phyloP scores from a whole-genome alignment of 2,797 vertebrate species.

The Cossypha niveicapilla region DNA sequence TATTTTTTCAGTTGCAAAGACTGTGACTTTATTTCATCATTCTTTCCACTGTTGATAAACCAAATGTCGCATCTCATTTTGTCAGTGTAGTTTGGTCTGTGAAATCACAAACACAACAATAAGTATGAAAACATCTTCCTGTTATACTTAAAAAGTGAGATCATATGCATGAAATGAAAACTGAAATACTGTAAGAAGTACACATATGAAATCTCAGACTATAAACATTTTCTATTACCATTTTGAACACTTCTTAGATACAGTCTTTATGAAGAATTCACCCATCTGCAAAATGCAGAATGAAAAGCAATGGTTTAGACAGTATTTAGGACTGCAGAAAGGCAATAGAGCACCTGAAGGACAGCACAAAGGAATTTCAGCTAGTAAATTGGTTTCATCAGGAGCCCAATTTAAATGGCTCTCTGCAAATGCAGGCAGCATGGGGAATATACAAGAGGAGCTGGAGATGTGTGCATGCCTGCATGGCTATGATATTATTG shows the following conservation, averaged over 20 bases:
- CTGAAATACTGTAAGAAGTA: not conserved
- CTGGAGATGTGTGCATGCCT: not conserved
- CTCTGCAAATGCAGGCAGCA: not conserved
- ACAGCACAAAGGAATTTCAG: not conserved
- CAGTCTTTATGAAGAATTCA: not conserved
- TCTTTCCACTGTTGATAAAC: not conserved
- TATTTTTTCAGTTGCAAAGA: not conserved
- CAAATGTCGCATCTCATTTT: not conserved
- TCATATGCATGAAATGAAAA: not conserved
- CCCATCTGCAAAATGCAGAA: not conserved
- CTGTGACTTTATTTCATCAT: not conserved
- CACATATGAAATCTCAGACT: not conserved
- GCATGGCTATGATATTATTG: not conserved
- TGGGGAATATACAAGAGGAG: not conserved
- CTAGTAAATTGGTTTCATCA: not conserved
- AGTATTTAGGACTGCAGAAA: not conserved
- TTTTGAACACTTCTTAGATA: not conserved
- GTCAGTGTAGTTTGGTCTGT: not conserved
- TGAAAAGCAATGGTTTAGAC: not conserved
- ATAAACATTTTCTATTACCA: not conserved
- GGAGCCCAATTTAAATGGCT: not conserved
- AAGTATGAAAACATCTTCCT: not conserved
- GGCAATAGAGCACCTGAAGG: not conserved
- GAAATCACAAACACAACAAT: not conserved
- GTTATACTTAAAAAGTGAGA: not conserved